Evolutionary conservation across 2,888 invertebrate species (phyloP), one percentile per base, ranked within the genome.

Genomic region (Nomada fabriciana): DNA sequence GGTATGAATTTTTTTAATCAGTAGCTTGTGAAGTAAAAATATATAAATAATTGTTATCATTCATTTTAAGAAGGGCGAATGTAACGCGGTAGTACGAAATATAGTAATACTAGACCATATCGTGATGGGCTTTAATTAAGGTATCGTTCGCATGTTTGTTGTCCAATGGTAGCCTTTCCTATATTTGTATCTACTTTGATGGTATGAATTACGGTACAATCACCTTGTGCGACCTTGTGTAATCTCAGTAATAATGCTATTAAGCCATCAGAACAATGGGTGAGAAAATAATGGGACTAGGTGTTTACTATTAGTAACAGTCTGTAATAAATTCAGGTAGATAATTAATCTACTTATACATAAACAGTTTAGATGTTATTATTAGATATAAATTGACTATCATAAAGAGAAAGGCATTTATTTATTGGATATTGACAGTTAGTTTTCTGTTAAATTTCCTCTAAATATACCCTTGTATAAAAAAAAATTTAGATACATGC

Each of bases 181-280:
- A 20, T 71, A 67, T 10, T 61, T 61, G 63, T 78, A 73, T 73
- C 69, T 60, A 43, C 20, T n/a, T 18, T n/a, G 9, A 15, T 20
- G 47, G 20, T 52, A 64, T 74, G 53, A 64, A 64, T 79, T 29
- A 67, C 42, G 25, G 29, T 61, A 11, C n/a, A 0, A 29, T 52
- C 36, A 36, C 43, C 47, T 78, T 23, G 53, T 11, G 42, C 47
- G 59, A 69, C 69, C 64, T 74, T 59, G 69, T 74, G 69, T 74
- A 69, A 69, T 69, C 61, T 53, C 23, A 23, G n/a, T 25, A 72
- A 55, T 20, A n/a, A n/a, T 52, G 57, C 47, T 69, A 69, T 74
- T 70, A 64, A 64, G 43, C 15, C 43, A 47, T 52, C 43, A 36
- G 64, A 23, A 15, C 43, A 57, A 63, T 68, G 68, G 7, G 43